phyloP scores from a whole-genome alignment of 30 jellyfish, hydroid and myxozoan genomes.

The Aurelia aurita region DNA sequence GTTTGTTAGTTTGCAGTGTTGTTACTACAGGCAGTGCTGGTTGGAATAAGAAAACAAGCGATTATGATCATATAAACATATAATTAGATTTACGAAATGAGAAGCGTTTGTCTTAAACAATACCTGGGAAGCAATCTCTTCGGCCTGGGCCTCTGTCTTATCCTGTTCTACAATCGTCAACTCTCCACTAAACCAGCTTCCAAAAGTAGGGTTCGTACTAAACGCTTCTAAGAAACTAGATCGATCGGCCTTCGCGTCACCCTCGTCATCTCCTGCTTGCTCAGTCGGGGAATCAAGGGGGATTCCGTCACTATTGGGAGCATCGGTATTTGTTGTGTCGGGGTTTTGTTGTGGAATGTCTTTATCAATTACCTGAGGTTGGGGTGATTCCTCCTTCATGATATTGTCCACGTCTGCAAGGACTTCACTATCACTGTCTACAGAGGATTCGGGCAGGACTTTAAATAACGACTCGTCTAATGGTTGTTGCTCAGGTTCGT shows the following conservation, averaged over 20 bases:
- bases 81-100: too few relatives aligned
- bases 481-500: slow-evolving; percentile 13
- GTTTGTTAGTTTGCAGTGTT: too few relatives aligned
- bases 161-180: slow-evolving; percentile 71
- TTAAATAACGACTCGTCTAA: slow-evolving; percentile 49
- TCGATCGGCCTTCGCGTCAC: slow-evolving; percentile 42
- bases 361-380: slow-evolving; percentile 5
- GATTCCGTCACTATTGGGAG: not conserved
- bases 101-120: not conserved
- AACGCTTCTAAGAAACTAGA: slow-evolving; percentile 81
- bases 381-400: slow-evolving; percentile 30
- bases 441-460: slow-evolving; percentile 75
- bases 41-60: not conserved
- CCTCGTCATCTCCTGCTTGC: not conserved
- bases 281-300: not conserved
- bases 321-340: slow-evolving; percentile 11
- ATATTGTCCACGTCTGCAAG: slow-evolving; percentile 16
- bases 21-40: not conserved
- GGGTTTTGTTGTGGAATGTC: not conserved
- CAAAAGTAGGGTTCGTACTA: slow-evolving; percentile 69
- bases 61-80: too few relatives aligned
- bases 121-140: slow-evolving; percentile 87
- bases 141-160: slow-evolving; percentile 80
- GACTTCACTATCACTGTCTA: slow-evolving; percentile 62
- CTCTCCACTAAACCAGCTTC: slow-evolving; percentile 77